Base-by-base conservation (phyloP, 2,113 vertebrate genomes). In the Lutjanus erythropterus region DNA sequence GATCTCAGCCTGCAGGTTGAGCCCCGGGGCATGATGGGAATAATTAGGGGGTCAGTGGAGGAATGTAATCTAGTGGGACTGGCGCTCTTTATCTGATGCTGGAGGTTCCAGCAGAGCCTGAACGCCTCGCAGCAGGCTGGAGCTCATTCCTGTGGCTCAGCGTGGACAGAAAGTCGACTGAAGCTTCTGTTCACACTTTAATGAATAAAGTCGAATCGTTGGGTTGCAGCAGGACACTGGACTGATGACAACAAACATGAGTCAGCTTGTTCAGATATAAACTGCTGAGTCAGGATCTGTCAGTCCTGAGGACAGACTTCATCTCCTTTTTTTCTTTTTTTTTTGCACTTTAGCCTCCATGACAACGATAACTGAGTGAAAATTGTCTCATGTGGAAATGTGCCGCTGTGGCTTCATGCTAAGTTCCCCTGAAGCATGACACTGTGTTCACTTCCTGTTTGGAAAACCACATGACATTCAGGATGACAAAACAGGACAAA, bases 41-140 rank as follows among this genome's bases (percentile, higher is more conserved):
- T 52, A 83, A 87, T 87, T 75, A 91, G 25, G 37, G 82, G 64
- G 15, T 75, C 50, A 3, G 69, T 19, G 62, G 12, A 76, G 84
- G 88, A 90, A 86, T 78, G 84, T 59, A 14, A 77, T 75, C 59
- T 52, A 2, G 16, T 0, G 58, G 53, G 72, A 46, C 31, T 4
- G 0, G 31, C 15, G 12, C 29, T 49, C 53, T 46, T 84, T 79
- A 80, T 86, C 86, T 77, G 86, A 86, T 73, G 9, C 66, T 62
- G 4, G 0, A 41, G 72, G 72, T 69, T 85, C 81, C 81, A 55
- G 33, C 3, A 4, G 39, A 11, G 15, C 71, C 6, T 7, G 39
- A 77, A 85, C 12, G 49, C 61, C 75, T 71, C 6, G 9, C 50
- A 10, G 35, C 1, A 21, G 11, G 15, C 47, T 1, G 52, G 9